These are phyloP conservation scores for Tribolium castaneum DNA, from an alignment of 1,140 invertebrate species.

Conservation along the genomic window DNA sequence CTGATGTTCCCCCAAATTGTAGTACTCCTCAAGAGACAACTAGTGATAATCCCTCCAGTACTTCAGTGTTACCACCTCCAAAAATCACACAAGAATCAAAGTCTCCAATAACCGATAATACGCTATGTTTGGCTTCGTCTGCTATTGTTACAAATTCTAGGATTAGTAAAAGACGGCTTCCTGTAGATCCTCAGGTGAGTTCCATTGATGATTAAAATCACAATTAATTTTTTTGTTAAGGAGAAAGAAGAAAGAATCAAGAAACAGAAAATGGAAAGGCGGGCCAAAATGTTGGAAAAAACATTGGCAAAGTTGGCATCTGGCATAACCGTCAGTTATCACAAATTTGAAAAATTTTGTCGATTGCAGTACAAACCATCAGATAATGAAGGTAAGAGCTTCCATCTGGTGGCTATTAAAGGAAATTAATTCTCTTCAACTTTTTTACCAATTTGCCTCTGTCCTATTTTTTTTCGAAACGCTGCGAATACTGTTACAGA, in stretches of 20 bases:
- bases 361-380: background rate
- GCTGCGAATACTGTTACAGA: too few species aligned
- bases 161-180: background rate
- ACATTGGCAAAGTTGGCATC: background rate
- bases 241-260: background rate
- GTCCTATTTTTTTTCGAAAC: too few species aligned
- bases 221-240: background rate
- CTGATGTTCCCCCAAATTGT: too few species aligned
- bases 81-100: too few species aligned
- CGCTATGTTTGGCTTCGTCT: background rate
- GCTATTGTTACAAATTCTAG: background rate
- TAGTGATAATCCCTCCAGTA: too few species aligned
- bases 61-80: too few species aligned
- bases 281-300: background rate
- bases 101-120: background rate
- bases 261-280: background rate
- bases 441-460: too few species aligned
- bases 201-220: background rate
- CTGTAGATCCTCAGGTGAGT: background rate
- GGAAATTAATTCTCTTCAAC: too few species aligned
- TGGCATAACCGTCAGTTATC: background rate
- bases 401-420: too few species aligned
- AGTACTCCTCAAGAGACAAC: too few species aligned
- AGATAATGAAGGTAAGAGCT: slow-evolving; percentile 19
- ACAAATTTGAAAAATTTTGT: slow-evolving; percentile 11